phyloP scores from a whole-genome alignment of 1,140 invertebrate species.

The Danaus plexippus region DNA sequence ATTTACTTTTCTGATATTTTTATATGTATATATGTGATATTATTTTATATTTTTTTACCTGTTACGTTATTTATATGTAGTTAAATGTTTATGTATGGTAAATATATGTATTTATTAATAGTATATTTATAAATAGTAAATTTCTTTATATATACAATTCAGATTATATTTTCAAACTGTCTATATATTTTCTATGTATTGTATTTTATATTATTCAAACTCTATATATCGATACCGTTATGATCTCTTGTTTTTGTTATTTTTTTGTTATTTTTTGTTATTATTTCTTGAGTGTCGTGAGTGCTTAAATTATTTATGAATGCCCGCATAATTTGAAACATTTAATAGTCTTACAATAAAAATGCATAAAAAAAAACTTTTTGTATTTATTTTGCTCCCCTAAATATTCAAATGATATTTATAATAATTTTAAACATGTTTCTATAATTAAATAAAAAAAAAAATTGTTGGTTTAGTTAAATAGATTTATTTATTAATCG shows the following conservation, averaged over 20 bases:
- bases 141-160: constrained; percentile 10
- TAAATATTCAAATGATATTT: too few species aligned
- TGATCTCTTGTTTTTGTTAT: constrained; percentile 24
- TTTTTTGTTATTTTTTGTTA: constrained; percentile 17
- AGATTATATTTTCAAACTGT: constrained; percentile 7
- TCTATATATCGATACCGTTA: constrained; percentile 13
- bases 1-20: constrained; percentile 16
- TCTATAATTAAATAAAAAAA: too few species aligned
- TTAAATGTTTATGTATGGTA: constrained; percentile 1
- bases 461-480: too few species aligned
- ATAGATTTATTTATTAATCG: too few species aligned
- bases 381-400: constrained; percentile 12
- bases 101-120: constrained; percentile 16
- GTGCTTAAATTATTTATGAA: constrained; percentile 26
- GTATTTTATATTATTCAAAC: constrained; percentile 9
- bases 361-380: constrained; percentile 18
- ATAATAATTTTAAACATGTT: too few species aligned
- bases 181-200: constrained; percentile 7
- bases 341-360: constrained; percentile 30
- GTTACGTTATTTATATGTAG: constrained; percentile 13
- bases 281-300: constrained; percentile 28
- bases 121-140: constrained; percentile 13
- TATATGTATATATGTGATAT: constrained; percentile 13
- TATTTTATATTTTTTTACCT: constrained; percentile 17
- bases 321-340: constrained; percentile 21